Evolutionary conservation across 2,888 invertebrate species (phyloP).

Genomic region (Molorchus minor): DNA sequence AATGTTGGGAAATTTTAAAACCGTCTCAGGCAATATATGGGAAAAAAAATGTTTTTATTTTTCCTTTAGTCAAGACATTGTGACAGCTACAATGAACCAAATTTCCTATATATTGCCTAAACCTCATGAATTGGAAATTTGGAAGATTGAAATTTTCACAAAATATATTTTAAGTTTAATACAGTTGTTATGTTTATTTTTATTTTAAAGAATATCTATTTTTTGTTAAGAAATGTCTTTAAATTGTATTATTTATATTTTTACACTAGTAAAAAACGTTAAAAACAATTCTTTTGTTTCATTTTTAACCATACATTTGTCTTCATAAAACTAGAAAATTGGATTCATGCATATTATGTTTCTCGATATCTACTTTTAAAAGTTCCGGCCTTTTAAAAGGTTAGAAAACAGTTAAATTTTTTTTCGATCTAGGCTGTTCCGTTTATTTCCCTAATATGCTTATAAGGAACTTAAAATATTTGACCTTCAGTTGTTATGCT

Average conservation of each 20-base stretch:
- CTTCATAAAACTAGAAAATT: slow-evolving; percentile 4
- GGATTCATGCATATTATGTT: neutral
- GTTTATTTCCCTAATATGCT: slow-evolving; percentile 1
- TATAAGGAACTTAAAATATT: no score
- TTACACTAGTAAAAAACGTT: no score
- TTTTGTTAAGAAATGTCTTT: neutral
- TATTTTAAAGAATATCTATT: slow-evolving; percentile 5
- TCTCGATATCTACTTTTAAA: no score
- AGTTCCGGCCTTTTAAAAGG: neutral
- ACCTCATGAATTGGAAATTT: neutral
- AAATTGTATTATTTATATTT: neutral
- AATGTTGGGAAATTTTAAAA: no score
- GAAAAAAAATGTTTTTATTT: slow-evolving; percentile 2
- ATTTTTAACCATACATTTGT: no score
- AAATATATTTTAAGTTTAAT: slow-evolving; percentile 8
- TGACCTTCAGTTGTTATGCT: no score
- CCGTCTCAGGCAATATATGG: neutral
- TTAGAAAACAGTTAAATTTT: no score
- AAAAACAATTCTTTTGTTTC: neutral
- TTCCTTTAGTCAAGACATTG: slow-evolving; percentile 3
- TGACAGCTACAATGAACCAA: neutral
- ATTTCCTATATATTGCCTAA: slow-evolving; percentile 7
- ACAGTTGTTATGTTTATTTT: slow-evolving; percentile 1
- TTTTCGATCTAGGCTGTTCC: no score
- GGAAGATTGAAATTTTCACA: no score